Evolutionary conservation across 2,113 vertebrate genomes (phyloP).

Genomic region (Pygoscelis antarcticus): DNA sequence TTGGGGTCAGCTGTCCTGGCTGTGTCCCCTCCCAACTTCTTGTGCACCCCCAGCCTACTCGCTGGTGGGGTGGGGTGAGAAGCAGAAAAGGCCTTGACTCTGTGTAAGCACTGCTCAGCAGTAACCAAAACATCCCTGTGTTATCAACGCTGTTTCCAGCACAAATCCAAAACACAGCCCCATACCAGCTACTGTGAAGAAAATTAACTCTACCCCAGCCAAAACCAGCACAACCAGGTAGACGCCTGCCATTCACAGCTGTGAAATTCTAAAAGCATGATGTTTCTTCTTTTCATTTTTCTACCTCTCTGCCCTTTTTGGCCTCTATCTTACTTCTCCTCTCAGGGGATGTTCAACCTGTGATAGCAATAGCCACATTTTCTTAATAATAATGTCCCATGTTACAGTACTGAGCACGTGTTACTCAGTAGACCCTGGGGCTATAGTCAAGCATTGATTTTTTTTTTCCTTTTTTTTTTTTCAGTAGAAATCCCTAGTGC

Average conservation of each 20-base stretch:
- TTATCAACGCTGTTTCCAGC: no score
- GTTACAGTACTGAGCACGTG: accelerated
- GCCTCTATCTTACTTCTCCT: background rate
- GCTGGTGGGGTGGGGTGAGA: no score
- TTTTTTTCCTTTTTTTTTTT: no score
- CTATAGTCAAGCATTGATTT: background rate
- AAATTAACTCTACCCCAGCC: no score
- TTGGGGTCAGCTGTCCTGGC: no score
- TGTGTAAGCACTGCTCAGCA: no score
- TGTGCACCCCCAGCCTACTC: no score
- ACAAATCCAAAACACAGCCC: no score
- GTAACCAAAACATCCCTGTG: no score
- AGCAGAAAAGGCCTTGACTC: no score
- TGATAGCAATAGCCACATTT: background rate
- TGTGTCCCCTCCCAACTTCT: no score
- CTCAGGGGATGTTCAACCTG: background rate
- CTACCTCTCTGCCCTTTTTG: background rate
- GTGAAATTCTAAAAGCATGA: background rate
- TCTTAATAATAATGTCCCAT: background rate
- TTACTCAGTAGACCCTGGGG: background rate
- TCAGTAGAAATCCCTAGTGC: background rate
- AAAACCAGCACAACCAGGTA: background rate
- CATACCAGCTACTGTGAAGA: no score
- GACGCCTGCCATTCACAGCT: background rate
- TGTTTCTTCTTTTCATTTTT: background rate